phyloP scores from a whole-genome alignment of 2,888 invertebrate species.

The Druceiella hillmani region DNA sequence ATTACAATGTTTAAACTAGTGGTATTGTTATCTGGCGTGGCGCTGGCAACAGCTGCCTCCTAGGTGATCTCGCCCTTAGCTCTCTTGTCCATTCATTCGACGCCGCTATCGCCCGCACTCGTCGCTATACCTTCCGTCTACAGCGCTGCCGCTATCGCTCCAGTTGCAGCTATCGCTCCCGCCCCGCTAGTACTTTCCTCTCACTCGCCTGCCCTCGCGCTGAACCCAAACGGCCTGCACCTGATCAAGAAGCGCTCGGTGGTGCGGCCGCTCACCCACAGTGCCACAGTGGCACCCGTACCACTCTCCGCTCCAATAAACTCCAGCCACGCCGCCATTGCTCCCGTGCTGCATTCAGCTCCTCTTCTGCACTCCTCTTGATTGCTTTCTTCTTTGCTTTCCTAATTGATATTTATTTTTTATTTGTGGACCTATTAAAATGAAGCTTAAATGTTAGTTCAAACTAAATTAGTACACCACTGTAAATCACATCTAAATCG shows the following conservation, averaged over 20 bases:
- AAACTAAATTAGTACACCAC: too few relatives aligned
- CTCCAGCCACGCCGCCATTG: constrained; percentile 24
- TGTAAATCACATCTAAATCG: too few relatives aligned
- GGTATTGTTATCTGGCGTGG: constrained; percentile 58
- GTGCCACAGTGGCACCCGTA: constrained; percentile 23
- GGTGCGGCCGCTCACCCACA: constrained; percentile 15
- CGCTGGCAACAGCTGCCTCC: constrained; percentile 50
- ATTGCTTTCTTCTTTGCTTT: too few relatives aligned
- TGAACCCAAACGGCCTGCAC: too few relatives aligned
- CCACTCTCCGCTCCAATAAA: constrained; percentile 30
- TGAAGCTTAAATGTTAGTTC: too few relatives aligned
- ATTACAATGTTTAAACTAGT: constrained; percentile 54
- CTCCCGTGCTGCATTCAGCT: too few relatives aligned
- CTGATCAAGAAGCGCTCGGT: constrained; percentile 32
- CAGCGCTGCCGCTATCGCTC: constrained; percentile 32
- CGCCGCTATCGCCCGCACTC: constrained; percentile 26
- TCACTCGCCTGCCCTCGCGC: constrained; percentile 26
- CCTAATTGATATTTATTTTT: too few relatives aligned
- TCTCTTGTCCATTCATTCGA: constrained; percentile 30
- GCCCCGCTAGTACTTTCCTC: constrained; percentile 27
- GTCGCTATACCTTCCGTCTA: constrained; percentile 29
- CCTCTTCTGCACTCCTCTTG: too few relatives aligned
- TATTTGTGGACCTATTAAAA: too few relatives aligned
- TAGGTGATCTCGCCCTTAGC: constrained; percentile 27
- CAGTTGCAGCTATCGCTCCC: constrained; percentile 28